Percentiles rank a stretch among this genome's conserved stretches.
Conservation (phyloP, 2,113 vertebrate species). For the Dendrocopos noguchii region DNA sequence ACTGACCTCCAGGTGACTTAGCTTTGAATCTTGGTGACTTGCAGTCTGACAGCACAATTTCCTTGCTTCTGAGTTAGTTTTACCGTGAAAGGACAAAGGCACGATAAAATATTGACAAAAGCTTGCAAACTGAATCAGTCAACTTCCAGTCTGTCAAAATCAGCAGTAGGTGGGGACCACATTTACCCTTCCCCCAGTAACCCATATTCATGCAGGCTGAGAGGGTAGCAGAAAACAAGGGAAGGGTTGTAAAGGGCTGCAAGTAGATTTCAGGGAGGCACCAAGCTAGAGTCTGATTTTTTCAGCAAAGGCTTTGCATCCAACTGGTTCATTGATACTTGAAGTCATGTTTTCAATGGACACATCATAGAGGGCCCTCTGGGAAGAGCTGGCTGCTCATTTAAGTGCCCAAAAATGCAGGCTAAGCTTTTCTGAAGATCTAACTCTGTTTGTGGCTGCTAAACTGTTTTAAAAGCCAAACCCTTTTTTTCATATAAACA, state of each 20-base stretch:
- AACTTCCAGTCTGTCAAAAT: neutral
- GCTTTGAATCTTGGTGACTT: neutral
- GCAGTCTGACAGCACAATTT: neutral
- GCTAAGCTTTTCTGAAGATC: neutral
- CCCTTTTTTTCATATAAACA: slow-evolving; percentile 58
- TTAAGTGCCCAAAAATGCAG: slow-evolving; percentile 4
- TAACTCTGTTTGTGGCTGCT: slow-evolving; percentile 19
- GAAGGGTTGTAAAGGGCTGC: neutral
- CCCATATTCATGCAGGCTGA: neutral
- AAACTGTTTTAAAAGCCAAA: slow-evolving; percentile 43
- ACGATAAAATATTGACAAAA: neutral
- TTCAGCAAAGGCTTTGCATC: neutral
- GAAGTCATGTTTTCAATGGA: slow-evolving; percentile 12
- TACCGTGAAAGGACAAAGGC: neutral
- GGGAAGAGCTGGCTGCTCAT: neutral
- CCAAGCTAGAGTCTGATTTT: neutral
- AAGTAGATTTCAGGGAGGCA: neutral
- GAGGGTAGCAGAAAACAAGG: neutral
- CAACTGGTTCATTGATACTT: neutral
- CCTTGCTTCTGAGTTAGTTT: neutral
- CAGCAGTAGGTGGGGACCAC: neutral
- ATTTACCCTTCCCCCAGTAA: neutral
- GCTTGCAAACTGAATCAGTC: neutral
- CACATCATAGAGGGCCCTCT: neutral
- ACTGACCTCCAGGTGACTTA: slow-evolving; percentile 34